Evolutionary conservation across 1,140 invertebrate species (phyloP), one percentile per base, ranked within the genome.

Genomic region (Zaprionus davidi): DNA sequence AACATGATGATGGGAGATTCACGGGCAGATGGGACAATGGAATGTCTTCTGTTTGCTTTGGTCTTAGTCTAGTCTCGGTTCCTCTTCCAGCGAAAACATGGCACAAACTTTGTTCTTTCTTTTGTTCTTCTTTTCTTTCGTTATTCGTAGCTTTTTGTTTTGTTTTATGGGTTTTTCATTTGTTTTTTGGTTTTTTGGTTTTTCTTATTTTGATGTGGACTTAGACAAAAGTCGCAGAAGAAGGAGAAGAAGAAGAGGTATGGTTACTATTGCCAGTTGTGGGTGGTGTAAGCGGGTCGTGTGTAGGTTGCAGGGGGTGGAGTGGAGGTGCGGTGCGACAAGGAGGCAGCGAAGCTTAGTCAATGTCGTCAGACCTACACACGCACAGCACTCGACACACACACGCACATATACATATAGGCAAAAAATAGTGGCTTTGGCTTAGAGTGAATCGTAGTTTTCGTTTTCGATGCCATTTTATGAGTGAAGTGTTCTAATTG

Each of bases 301-400:
- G 38, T 41, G 7, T 46, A 15, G 28, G 17, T 9, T 26, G 15
- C n/a, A 55, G 49, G 36, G 36, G 31, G 9, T 34, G 31, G 31
- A 34, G 28, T 34, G 58, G 64, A 41, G 51, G 41, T 4, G 15
- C 56, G 41, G 44, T 26, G 31, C 41, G 41, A 46, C 51, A 62
- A 51, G 20, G 56, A n/a, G 24, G 34, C 26, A 58, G n/a, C 36
- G 20, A 36, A 55, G 51, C 76, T 71, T 62, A 76, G 83, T 87
- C 82, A 86, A 86, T 86, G 82, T 87, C 82, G 82, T 86, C 80
- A 85, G 71, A 79, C 71, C 67, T 74, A 81, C 70, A 65, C 62
- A 64, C 46, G 22, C 36, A 66, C 36, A 41, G 51, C 31, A 56
- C 17, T n/a, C 62, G 46, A 64, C 64, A 72, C 53, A 49, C 62